Evolutionary conservation across 2,888 invertebrate genomes (phyloP).

Genomic region (Esperia sulphurella): DNA sequence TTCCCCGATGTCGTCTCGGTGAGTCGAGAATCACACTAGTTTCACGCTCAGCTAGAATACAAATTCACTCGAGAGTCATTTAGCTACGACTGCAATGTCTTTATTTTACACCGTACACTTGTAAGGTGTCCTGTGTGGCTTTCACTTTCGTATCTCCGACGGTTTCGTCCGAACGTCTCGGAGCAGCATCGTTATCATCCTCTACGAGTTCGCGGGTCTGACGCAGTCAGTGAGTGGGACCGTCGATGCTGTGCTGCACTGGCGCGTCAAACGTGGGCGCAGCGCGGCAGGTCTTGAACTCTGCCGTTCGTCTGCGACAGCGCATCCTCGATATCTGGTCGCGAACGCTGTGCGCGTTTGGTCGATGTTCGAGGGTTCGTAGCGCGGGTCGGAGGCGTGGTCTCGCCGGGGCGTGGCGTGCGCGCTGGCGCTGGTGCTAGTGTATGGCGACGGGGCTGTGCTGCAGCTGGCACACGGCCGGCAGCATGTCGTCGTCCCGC

Average conservation of each 20-base stretch:
- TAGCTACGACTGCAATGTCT: neutral
- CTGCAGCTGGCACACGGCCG: constrained; percentile 87
- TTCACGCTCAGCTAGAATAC: constrained; percentile 16
- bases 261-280: neutral
- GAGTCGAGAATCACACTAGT: constrained; percentile 16
- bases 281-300: no score
- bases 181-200: neutral
- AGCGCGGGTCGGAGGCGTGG: constrained; percentile 4
- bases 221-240: no score
- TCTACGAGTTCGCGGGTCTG: no score
- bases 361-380: constrained; percentile 2
- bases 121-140: neutral
- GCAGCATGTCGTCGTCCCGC: constrained; percentile 84
- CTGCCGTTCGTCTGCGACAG: neutral
- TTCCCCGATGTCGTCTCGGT: constrained; percentile 2
- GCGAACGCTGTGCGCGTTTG: neutral
- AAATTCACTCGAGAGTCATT: constrained; percentile 16
- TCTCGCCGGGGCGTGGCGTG: constrained; percentile 14
- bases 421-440: constrained; percentile 35
- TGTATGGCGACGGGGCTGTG: constrained; percentile 97
- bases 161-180: neutral
- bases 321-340: neutral
- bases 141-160: neutral
- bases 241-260: neutral
- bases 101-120: neutral